Evolutionary conservation across 1,140 invertebrate genomes (phyloP).

Genomic region (Zaprionus kolodkinae): DNA sequence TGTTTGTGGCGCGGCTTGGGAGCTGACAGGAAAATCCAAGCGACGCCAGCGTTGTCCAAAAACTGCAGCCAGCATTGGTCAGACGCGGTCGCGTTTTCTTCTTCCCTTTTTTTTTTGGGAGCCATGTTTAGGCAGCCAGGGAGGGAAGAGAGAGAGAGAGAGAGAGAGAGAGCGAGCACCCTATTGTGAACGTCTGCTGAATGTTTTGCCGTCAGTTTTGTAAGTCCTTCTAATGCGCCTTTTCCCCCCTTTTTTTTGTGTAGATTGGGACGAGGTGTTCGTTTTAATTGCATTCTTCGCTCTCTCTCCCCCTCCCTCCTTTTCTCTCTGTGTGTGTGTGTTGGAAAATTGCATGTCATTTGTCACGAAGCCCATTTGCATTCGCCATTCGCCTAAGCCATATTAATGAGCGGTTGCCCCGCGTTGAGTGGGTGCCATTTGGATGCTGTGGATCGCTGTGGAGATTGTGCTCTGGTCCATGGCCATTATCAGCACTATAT

Average conservation of each 20-base stretch:
- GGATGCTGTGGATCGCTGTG: slow-evolving; percentile 4
- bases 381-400: slow-evolving; percentile 71
- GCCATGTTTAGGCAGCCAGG: neutral
- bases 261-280: slow-evolving; percentile 51
- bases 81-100: slow-evolving; percentile 28
- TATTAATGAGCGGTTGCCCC: slow-evolving; percentile 66
- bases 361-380: slow-evolving; percentile 66
- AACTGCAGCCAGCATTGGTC: slow-evolving; percentile 73
- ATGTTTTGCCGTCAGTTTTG: slow-evolving; percentile 49
- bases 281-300: slow-evolving; percentile 72
- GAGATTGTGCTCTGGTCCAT: neutral
- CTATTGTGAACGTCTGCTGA: slow-evolving; percentile 56
- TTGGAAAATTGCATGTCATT: slow-evolving; percentile 76
- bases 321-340: slow-evolving; percentile 21
- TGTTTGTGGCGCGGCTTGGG: slow-evolving; percentile 68
- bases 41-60: slow-evolving; percentile 59
- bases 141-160: neutral
- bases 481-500: slow-evolving; percentile 26
- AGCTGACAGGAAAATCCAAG: slow-evolving; percentile 75
- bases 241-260: slow-evolving; percentile 29
- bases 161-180: neutral
- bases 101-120: neutral
- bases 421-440: slow-evolving; percentile 19
- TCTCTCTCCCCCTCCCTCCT: too few relatives aligned
- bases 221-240: slow-evolving; percentile 53